phyloP scores from a whole-genome alignment of 2,797 vertebrate genomes.

The Notoglanidium macrostoma region DNA sequence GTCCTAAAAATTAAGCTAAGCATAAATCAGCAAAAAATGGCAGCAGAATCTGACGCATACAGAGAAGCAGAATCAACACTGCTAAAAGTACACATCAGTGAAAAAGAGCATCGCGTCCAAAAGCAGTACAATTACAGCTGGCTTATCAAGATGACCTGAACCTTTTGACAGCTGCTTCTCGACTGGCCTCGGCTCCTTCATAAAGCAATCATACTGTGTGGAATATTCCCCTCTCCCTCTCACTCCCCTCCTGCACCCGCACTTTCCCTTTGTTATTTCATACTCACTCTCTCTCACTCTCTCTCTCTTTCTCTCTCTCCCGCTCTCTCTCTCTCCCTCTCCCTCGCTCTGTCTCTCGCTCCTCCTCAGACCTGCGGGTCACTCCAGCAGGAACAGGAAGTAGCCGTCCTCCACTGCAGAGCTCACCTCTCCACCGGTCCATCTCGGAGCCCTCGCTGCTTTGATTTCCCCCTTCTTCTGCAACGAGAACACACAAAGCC shows the following conservation, averaged over 20 bases:
- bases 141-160: constrained; percentile 49
- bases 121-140: constrained; percentile 39
- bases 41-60: constrained; percentile 1
- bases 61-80: constrained; percentile 26
- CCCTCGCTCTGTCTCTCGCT: constrained; percentile 43
- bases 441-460: constrained; percentile 39
- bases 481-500: constrained; percentile 63
- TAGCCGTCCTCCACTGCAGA: constrained; percentile 51
- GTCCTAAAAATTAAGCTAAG: constrained; percentile 21
- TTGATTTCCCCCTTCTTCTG: constrained; percentile 62
- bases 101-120: constrained; percentile 14
- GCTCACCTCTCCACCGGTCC: constrained; percentile 52
- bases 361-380: constrained; percentile 55
- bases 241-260: constrained; percentile 35
- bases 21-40: neutral
- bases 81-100: constrained; percentile 9
- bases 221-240: constrained; percentile 32
- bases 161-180: constrained; percentile 33
- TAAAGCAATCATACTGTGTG: constrained; percentile 24
- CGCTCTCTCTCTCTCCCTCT: constrained; percentile 43
- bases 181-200: constrained; percentile 28
- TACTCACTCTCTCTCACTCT: constrained; percentile 48
- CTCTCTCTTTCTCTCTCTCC: constrained; percentile 18
- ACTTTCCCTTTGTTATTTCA: constrained; percentile 41
- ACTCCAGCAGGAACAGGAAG: constrained; percentile 58